These are phyloP conservation scores for Perca fluviatilis DNA, from an alignment of 2,113 vertebrate genomes.

Conservation along the genomic window DNA sequence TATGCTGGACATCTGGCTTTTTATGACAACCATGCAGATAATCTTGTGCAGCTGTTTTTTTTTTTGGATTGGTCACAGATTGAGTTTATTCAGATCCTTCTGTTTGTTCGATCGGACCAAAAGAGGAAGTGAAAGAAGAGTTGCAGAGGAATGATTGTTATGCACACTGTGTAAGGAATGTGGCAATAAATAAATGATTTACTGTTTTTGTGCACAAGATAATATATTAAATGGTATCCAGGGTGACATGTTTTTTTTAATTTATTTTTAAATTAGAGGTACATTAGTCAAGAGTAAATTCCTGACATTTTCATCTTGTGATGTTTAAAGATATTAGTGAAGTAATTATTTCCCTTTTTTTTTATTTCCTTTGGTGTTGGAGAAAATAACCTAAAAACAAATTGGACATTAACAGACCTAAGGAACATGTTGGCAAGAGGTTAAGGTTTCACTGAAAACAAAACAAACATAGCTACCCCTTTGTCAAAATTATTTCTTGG, in stretches of 20 bases:
- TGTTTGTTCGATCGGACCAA: conserved; percentile 50
- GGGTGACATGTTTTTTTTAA: neutral
- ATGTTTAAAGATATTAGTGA: neutral
- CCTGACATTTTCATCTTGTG: neutral
- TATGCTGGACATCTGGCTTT: conserved; percentile 59
- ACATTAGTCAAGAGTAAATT: neutral
- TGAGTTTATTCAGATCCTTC: conserved; percentile 28
- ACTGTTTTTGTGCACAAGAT: conserved; percentile 13
- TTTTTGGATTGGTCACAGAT: conserved; percentile 32
- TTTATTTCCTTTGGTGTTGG: neutral
- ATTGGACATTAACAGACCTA: neutral
- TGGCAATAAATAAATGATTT: conserved; percentile 69
- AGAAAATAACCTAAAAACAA: neutral
- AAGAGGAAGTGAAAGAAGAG: conserved; percentile 25
- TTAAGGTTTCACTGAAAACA: neutral
- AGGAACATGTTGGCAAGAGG: neutral
- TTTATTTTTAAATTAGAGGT: neutral
- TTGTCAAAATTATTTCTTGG: neutral
- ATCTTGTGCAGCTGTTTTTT: conserved; percentile 45
- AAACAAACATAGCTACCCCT: neutral
- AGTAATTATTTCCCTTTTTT: neutral
- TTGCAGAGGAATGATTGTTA: conserved; percentile 45
- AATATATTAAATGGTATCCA: neutral
- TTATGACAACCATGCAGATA: conserved; percentile 44
- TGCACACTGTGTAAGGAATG: conserved; percentile 58